A percentile compares a stretch with the other conserved stretches of the same genome.
phyloP scores from a whole-genome alignment of 2,888 invertebrate species.

The Cecidostiba fungosa region DNA sequence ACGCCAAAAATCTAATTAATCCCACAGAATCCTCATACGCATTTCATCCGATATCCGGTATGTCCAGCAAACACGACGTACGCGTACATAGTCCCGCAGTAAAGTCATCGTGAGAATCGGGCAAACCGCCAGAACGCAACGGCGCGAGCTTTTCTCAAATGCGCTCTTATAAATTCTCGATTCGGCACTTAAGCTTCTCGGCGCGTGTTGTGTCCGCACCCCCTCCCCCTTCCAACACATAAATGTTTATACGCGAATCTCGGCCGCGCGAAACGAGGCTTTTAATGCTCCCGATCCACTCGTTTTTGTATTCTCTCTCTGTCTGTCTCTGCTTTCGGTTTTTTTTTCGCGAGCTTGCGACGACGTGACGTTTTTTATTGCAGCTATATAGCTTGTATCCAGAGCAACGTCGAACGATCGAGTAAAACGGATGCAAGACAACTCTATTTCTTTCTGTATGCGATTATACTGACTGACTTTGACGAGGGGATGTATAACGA shows the following conservation, averaged over 20 bases:
- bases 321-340: neutral
- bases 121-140: slow-evolving; percentile 69
- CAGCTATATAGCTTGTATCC: neutral
- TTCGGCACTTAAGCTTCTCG: slow-evolving; percentile 35
- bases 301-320: neutral
- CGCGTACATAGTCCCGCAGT: neutral
- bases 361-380: slow-evolving; percentile 8
- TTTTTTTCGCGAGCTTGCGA: neutral
- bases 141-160: slow-evolving; percentile 63
- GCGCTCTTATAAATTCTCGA: slow-evolving; percentile 71
- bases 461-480: neutral
- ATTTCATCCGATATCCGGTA: neutral
- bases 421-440: slow-evolving; percentile 29
- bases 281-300: neutral
- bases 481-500: slow-evolving; percentile 11
- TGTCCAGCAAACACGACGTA: neutral
- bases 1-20: neutral
- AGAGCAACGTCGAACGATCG: slow-evolving; percentile 17
- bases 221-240: neutral
- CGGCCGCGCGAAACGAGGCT: slow-evolving; percentile 18
- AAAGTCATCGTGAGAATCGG: slow-evolving; percentile 58
- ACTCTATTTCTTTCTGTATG: neutral
- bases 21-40: neutral
- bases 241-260: slow-evolving; percentile 41
- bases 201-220: neutral